A percentile compares a stretch with the other conserved stretches of the same genome.
phyloP scores from a whole-genome alignment of 1,140 invertebrate genomes.

The Drosophila subobscura region DNA sequence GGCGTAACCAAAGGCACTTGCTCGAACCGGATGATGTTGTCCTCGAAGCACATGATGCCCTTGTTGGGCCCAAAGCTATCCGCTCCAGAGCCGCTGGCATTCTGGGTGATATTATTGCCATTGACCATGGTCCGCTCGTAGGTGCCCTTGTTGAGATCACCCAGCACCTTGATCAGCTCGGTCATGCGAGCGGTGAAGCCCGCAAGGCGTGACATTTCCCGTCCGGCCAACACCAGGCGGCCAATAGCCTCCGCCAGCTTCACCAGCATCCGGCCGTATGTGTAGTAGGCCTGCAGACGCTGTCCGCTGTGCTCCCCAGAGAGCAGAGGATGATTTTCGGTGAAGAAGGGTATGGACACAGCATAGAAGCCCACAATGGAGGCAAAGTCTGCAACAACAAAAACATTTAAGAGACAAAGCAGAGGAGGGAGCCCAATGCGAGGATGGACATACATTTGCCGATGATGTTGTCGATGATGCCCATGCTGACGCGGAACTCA shows the following conservation, averaged over 20 bases:
- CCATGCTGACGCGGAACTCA: conserved; percentile 96
- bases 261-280: conserved; percentile 97
- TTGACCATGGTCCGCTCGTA: conserved; percentile 95
- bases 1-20: conserved; percentile 97
- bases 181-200: conserved; percentile 96
- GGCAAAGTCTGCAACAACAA: conserved; percentile 89
- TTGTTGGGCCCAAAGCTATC: conserved; percentile 86
- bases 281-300: conserved; percentile 94
- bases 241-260: conserved; percentile 99
- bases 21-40: conserved; percentile 97
- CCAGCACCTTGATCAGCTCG: conserved; percentile 93
- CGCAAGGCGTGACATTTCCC: conserved; percentile 96
- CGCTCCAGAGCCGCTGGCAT: conserved; percentile 27
- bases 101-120: conserved; percentile 75
- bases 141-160: conserved; percentile 93
- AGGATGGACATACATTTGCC: conserved; percentile 93
- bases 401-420: background rate
- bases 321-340: conserved; percentile 87
- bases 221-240: conserved; percentile 94
- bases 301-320: conserved; percentile 87
- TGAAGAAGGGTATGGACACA: conserved; percentile 96
- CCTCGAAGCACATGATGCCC: conserved; percentile 92
- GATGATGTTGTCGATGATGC: conserved; percentile 97
- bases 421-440: background rate
- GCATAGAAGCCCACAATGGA: conserved; percentile 97